A percentile compares a stretch with the other conserved stretches of the same genome.
These are phyloP conservation scores for Aphaenogaster ashmeadi DNA, from an alignment of 1,140 invertebrate genomes.

Conservation along the genomic window DNA sequence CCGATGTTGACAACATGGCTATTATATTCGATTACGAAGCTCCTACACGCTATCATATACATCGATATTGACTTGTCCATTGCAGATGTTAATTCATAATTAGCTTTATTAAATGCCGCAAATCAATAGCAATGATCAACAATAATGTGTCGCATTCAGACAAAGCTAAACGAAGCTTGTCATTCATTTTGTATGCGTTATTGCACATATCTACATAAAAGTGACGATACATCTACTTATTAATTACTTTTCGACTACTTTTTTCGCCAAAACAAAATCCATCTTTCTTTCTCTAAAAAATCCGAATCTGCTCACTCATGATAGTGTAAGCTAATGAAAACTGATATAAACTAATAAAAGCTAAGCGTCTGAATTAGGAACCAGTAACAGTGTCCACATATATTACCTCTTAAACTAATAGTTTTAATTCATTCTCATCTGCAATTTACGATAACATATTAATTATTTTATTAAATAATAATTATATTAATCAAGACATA, in stretches of 20 bases:
- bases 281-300: neutral
- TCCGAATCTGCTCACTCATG: neutral
- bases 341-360: neutral
- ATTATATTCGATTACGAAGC: neutral
- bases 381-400: neutral
- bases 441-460: neutral
- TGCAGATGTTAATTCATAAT: neutral
- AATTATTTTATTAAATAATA: neutral
- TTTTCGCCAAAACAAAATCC: neutral
- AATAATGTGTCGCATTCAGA: neutral
- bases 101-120: neutral
- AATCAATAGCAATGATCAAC: neutral
- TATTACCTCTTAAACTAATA: neutral
- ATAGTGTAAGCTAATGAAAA: too few relatives aligned
- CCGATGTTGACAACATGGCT: conserved; percentile 2
- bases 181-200: neutral
- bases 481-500: neutral
- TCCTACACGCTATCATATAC: neutral
- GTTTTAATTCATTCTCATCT: neutral
- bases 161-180: neutral
- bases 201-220: neutral
- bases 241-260: neutral
- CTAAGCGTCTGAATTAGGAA: neutral
- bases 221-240: neutral
- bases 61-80: neutral